phyloP scores from a whole-genome alignment of 2,888 invertebrate species.

The Cephus spinipes region DNA sequence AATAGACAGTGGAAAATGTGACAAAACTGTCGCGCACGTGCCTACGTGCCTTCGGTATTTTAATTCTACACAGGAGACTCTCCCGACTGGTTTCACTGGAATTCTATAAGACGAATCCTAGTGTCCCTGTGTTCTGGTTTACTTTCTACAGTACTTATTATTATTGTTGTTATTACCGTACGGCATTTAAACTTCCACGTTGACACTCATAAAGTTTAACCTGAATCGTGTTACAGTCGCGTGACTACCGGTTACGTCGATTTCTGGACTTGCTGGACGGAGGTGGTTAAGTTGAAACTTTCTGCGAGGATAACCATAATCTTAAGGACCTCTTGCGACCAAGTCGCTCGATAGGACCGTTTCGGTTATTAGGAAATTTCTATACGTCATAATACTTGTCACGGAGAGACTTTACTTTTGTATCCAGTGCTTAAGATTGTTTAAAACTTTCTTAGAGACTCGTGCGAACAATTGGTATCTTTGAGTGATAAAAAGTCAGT shows the following conservation, averaged over 20 bases:
- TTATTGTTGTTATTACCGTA: background rate
- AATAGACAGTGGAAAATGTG: background rate
- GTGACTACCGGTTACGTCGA: background rate
- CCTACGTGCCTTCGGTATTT: background rate
- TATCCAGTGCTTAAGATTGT: background rate
- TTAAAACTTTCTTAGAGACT: background rate
- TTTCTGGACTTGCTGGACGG: background rate
- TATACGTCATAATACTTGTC: background rate
- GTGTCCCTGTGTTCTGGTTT: background rate
- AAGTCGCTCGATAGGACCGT: background rate
- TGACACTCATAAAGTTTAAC: background rate
- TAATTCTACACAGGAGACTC: background rate
- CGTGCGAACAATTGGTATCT: background rate
- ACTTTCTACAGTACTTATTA: background rate
- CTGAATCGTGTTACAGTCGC: background rate
- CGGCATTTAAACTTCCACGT: background rate
- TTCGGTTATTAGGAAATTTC: background rate
- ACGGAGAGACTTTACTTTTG: background rate
- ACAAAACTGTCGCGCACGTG: background rate
- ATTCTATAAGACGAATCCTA: background rate
- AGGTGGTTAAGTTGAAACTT: background rate
- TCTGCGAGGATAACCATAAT: background rate
- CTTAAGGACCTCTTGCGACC: background rate
- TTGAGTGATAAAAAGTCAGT: background rate
- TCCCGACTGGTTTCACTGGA: background rate